Percentiles rank a stretch among this genome's conserved stretches.
These are phyloP conservation scores for Enteromius argenteus DNA, from an alignment of 2,797 vertebrate genomes.

Conservation along the genomic window DNA sequence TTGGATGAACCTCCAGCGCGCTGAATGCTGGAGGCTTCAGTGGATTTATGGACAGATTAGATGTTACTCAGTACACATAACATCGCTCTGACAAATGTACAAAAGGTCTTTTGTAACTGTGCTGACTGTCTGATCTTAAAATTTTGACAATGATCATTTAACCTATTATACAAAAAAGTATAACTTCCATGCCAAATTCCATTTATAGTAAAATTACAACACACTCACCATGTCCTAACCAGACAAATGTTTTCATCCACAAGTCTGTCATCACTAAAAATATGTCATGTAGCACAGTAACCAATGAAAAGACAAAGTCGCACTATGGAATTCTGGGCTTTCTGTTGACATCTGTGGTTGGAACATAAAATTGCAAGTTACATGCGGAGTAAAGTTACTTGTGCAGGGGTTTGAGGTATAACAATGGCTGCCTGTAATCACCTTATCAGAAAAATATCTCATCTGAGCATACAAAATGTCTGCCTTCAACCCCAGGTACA, in stretches of 20 bases:
- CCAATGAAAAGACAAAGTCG: background rate
- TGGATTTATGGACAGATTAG: conserved; percentile 65
- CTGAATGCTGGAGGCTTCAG: conserved; percentile 59
- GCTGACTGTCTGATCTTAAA: background rate
- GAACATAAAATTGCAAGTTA: background rate
- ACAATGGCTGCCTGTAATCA: background rate
- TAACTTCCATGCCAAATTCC: background rate
- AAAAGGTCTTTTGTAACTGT: conserved; percentile 11
- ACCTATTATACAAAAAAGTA: background rate
- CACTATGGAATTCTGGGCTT: background rate
- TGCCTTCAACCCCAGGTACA: background rate
- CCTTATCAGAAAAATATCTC: background rate
- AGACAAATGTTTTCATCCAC: background rate
- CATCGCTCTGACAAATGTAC: conserved; percentile 20
- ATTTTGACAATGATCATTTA: background rate
- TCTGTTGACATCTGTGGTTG: background rate
- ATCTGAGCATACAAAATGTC: background rate
- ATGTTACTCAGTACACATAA: conserved; percentile 40
- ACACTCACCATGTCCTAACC: background rate
- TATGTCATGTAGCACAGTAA: background rate
- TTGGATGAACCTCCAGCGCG: conserved; percentile 60
- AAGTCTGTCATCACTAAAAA: background rate
- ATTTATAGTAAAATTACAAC: background rate
- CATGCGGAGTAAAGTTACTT: background rate
- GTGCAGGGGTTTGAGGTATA: background rate